A percentile compares a stretch with the other conserved stretches of the same genome.
Conservation (phyloP, 2,888 invertebrate species). For the Troilus luridus region DNA sequence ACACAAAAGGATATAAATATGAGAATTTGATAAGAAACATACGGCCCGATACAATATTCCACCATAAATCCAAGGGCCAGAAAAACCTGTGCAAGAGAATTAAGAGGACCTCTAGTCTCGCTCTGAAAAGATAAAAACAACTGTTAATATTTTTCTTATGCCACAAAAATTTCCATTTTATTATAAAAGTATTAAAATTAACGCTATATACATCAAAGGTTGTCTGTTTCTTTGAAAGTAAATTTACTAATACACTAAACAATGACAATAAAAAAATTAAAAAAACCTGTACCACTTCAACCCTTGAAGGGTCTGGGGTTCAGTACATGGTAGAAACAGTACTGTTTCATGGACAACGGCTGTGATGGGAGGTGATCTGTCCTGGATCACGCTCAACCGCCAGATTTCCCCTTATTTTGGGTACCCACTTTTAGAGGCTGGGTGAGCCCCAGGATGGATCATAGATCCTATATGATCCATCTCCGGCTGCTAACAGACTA, state of each 20-base stretch:
- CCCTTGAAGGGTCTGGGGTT: too few species aligned
- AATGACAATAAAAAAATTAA: too few species aligned
- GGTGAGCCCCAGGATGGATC: too few species aligned
- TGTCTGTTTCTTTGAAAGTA: neutral
- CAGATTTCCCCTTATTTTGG: too few species aligned
- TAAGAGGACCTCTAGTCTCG: conserved; percentile 48
- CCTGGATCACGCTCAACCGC: neutral
- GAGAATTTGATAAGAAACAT: conserved; percentile 39
- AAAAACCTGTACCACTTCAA: too few species aligned
- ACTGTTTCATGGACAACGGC: too few species aligned
- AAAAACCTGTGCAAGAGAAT: conserved; percentile 49
- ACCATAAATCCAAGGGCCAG: conserved; percentile 56
- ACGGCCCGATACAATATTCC: conserved; percentile 58
- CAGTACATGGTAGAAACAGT: too few species aligned
- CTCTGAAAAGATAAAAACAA: conserved; percentile 38
- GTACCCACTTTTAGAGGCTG: too few species aligned
- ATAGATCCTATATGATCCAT: too few species aligned
- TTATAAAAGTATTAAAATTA: neutral
- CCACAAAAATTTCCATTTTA: neutral
- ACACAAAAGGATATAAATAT: conserved; percentile 27
- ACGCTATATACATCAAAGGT: neutral
- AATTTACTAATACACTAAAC: too few species aligned
- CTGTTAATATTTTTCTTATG: neutral
- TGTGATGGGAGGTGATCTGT: too few species aligned
- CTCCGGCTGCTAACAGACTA: too few species aligned